Percentiles rank a stretch among this genome's conserved stretches.
Evolutionary conservation across 2,113 vertebrate species (phyloP).

Genomic region (Theristicus caerulescens): DNA sequence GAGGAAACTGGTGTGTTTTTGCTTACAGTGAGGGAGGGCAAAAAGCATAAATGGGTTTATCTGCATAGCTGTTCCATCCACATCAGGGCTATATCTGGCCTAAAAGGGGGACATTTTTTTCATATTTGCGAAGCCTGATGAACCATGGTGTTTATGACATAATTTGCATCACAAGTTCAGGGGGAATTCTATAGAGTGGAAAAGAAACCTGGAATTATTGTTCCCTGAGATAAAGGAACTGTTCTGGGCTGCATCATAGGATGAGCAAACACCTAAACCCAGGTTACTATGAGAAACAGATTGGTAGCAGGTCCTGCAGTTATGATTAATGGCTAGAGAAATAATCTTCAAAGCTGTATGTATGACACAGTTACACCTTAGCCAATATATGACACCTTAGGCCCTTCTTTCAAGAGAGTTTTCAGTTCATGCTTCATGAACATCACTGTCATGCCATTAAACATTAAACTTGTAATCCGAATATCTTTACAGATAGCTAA

Average conservation of each 20-base stretch:
- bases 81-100: neutral
- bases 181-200: neutral
- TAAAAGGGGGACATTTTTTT: neutral
- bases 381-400: neutral
- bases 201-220: neutral
- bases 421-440: neutral
- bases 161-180: neutral
- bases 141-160: neutral
- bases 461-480: neutral
- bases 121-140: neutral
- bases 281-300: neutral
- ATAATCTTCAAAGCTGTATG: neutral
- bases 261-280: neutral
- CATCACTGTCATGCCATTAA: neutral
- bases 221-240: neutral
- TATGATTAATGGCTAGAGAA: neutral
- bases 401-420: neutral
- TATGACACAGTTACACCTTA: neutral
- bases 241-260: neutral
- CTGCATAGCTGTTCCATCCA: neutral
- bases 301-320: neutral
- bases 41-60: neutral
- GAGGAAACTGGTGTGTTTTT: neutral
- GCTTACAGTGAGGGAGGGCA: neutral
- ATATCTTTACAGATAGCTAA: neutral